Evolutionary conservation across 2,113 vertebrate genomes (phyloP), one percentile per base, ranked within the genome.

Genomic region (Ceyx margarethae): DNA sequence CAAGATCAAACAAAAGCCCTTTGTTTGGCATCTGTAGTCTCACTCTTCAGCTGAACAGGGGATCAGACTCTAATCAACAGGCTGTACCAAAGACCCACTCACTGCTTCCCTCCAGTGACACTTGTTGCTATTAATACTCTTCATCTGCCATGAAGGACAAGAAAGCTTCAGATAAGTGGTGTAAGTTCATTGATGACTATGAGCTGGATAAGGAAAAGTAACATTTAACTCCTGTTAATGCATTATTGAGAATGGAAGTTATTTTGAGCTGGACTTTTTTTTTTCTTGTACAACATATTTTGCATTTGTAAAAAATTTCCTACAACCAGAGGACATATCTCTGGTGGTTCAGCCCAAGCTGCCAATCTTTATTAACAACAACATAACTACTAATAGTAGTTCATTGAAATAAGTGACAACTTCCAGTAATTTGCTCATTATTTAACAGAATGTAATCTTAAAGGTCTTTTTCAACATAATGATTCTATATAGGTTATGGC

Each of bases 71-170:
- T 66, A 85, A 72, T 71, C 89, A 91, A 80, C 85, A 90, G 46
- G 66, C 74, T 89, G 68, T 83, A 91, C 71, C 6, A 3, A 69
- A 71, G 53, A 65, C 40, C 64, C 4, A 0, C 35, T 84, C 51
- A 25, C n/a, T 2, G 1, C 68, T 94, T 73, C 62, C 7, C 26
- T 93, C 81, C 79, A 50, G 64, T 79, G 91, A 93, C 82, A 81
- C 87, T 90, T 88, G 79, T 81, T 94, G 84, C 93, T 96, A 93
- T 89, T 95, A 95, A 95, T 94, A 89, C 26, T 17, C 31, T 72
- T 75, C 40, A 51, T 81, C 45, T 90, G 65, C 40, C 37, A 58
- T 33, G 75, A 87, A 65, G 54, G 67, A 46, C 1, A 3, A 81
- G 66, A 54, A 60, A 91, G 62, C 19, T 11, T 21, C 33, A 68